Evolutionary conservation across 2,113 vertebrate species (phyloP), one percentile per base, ranked within the genome.

Genomic region (Hirundichthys speculiger): DNA sequence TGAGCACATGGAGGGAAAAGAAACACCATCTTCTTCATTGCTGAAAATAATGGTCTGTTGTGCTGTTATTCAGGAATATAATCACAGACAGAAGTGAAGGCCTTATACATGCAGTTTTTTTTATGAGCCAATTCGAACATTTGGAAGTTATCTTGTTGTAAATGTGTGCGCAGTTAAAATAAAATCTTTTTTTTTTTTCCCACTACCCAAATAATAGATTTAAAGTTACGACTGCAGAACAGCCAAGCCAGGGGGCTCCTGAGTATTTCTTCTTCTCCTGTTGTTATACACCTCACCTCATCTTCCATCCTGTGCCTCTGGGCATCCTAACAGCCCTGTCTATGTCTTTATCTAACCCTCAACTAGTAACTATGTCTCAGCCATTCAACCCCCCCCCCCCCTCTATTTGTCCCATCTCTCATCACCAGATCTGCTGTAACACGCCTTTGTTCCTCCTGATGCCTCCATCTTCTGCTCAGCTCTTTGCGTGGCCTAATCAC

Each of bases 1-100:
- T 38, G 52, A 81, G 66, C 75, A 81, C 63, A 77, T 45, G 76
- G 75, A 45, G 66, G 70, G 69, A 79, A 72, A 16, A 49, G 68
- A 72, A 50, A 61, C 70, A 41, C 60, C 65, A 67, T 58, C 39
- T 48, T 61, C 73, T 54, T 50, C 52, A 71, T 30, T 57, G 46
- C 61, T 22, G 51, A 67, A 80, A 51, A 63, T 76, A 64, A 64
- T 74, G 74, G 71, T 50, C 74, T 69, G 47, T 70, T 73, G 61
- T 70, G 34, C 52, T 49, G 72, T 54, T 64, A 69, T 67, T 25
- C 18, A 64, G 73, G 46, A 49, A 51, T 54, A 60, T 60, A 73
- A 86, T 75, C 61, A 72, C 5, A 42, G 22, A 40, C 19, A 45
- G n/a, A 62, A 59, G 69, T 3, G 19, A 25, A 41, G 9, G 25